These are phyloP conservation scores for Amphipoea lucens DNA, from an alignment of 2,888 invertebrate genomes.

Conservation along the genomic window DNA sequence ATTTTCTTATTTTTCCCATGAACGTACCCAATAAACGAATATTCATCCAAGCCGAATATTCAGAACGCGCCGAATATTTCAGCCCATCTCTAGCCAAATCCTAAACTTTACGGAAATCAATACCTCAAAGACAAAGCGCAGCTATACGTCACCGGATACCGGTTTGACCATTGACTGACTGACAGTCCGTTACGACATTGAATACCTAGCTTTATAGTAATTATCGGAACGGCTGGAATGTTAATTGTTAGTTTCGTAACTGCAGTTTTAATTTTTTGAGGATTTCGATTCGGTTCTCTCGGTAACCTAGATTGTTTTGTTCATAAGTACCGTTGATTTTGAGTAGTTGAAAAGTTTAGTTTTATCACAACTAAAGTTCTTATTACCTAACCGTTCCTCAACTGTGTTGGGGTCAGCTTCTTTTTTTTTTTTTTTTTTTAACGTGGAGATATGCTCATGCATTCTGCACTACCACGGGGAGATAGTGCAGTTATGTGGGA, in stretches of 20 bases:
- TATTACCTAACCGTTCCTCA: neutral
- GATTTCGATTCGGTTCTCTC: conserved; percentile 26
- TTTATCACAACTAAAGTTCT: neutral
- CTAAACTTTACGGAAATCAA: conserved; percentile 47
- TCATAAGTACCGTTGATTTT: neutral
- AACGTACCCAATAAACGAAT: neutral
- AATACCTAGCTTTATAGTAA: conserved; percentile 36
- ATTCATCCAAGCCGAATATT: neutral
- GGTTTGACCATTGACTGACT: conserved; percentile 54
- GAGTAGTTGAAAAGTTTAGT: neutral
- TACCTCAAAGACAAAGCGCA: conserved; percentile 39
- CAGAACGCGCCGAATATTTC: neutral
- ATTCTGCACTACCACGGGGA: too few relatives aligned
- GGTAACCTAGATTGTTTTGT: conserved; percentile 27
- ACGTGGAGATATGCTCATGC: too few relatives aligned
- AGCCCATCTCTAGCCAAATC: conserved; percentile 29
- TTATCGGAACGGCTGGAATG: conserved; percentile 54
- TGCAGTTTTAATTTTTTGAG: conserved; percentile 44
- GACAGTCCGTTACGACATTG: conserved; percentile 53
- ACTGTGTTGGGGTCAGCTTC: neutral
- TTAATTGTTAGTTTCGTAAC: conserved; percentile 55
- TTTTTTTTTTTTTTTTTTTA: too few relatives aligned
- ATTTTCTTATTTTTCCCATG: too few relatives aligned
- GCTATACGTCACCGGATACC: conserved; percentile 53
- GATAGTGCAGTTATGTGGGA: too few relatives aligned